Evolutionary conservation across 23 tunicate genomes (phyloP).

Genomic region (Halocynthia aurantium): DNA sequence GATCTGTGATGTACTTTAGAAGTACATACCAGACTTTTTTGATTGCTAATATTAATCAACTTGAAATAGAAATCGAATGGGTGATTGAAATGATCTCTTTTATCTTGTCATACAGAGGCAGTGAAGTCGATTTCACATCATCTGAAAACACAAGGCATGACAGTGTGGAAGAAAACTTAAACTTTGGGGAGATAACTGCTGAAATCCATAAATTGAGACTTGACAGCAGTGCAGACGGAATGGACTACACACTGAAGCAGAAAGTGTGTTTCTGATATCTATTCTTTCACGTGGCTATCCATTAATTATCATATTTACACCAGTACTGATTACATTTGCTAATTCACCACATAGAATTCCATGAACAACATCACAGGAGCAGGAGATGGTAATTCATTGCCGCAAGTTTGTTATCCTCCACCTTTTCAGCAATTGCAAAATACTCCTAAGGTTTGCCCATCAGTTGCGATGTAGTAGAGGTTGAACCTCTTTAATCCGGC

Average conservation of each 20-base stretch:
- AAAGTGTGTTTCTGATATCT: conserved; percentile 1
- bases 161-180: conserved; percentile 42
- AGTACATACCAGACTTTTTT: too few relatives aligned
- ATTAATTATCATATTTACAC: too few relatives aligned
- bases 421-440: conserved; percentile 50
- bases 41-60: background rate
- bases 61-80: background rate
- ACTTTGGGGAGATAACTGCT: conserved; percentile 76
- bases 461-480: too few relatives aligned
- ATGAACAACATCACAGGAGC: conserved; percentile 8
- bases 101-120: conserved; percentile 8
- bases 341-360: background rate
- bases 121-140: conserved; percentile 9
- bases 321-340: background rate
- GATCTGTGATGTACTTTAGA: background rate
- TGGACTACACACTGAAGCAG: conserved; percentile 16
- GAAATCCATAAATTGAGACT: conserved; percentile 66
- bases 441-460: conserved; percentile 32
- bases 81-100: background rate
- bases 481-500: too few relatives aligned
- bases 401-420: conserved; percentile 32
- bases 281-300: background rate
- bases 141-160: conserved; percentile 46
- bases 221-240: conserved; percentile 70
- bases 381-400: conserved; percentile 3